A percentile compares a stretch with the other conserved stretches of the same genome.
Conservation (phyloP, 2,888 invertebrate species). For the Nycteola revayana region DNA sequence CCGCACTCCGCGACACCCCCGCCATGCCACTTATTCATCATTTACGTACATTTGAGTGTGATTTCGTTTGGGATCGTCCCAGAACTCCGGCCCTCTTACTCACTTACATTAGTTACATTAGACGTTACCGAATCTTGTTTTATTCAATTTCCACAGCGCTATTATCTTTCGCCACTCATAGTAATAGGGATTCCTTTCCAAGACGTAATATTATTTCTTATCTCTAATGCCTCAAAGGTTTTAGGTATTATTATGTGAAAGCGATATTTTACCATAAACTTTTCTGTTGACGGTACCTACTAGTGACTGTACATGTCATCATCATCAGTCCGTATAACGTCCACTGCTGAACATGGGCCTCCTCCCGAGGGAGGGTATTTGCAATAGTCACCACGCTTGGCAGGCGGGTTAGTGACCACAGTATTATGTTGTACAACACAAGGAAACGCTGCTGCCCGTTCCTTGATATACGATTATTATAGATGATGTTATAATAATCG, state of each 20-base stretch:
- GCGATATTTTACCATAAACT: slow-evolving; percentile 20
- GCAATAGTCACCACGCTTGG: too few species aligned
- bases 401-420: too few species aligned
- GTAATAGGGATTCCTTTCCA: slow-evolving; percentile 56
- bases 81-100: slow-evolving; percentile 58
- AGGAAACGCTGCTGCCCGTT: too few species aligned
- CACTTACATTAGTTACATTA: slow-evolving; percentile 70
- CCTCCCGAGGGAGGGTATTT: too few species aligned
- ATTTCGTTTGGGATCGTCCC: slow-evolving; percentile 71
- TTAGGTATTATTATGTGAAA: slow-evolving; percentile 27
- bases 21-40: slow-evolving; percentile 70
- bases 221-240: slow-evolving; percentile 44
- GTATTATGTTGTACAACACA: too few species aligned
- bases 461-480: too few species aligned
- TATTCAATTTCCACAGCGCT: slow-evolving; percentile 65
- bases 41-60: slow-evolving; percentile 76
- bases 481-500: too few species aligned
- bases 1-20: slow-evolving; percentile 36
- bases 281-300: slow-evolving; percentile 7
- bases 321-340: too few species aligned
- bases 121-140: slow-evolving; percentile 65
- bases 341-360: too few species aligned
- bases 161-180: slow-evolving; percentile 65
- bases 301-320: too few species aligned
- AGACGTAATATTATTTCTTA: slow-evolving; percentile 54